Conservation (phyloP, 2,888 invertebrate species). For the Mamestra brassicae region DNA sequence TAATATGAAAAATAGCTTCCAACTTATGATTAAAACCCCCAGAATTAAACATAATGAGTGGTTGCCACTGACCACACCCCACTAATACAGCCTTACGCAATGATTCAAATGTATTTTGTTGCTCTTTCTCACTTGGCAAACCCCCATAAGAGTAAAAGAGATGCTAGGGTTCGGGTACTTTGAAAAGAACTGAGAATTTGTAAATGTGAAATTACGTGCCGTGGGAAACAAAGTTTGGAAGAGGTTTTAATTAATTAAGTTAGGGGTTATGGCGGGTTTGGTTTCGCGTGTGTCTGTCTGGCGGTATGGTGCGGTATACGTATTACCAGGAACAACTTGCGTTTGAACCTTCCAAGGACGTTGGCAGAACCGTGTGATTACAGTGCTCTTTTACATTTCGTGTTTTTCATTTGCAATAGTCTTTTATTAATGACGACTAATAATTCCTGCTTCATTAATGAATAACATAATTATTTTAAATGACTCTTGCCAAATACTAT, state of each 20-base stretch:
- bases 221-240: constrained; percentile 78
- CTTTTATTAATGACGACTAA: neutral
- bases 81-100: constrained; percentile 80
- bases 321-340: constrained; percentile 31
- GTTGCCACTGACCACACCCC: constrained; percentile 84
- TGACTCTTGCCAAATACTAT: no score
- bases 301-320: constrained; percentile 26
- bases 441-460: neutral
- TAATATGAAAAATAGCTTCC: constrained; percentile 78
- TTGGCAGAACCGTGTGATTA: constrained; percentile 8
- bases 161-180: constrained; percentile 63
- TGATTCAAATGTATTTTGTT: constrained; percentile 77
- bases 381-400: neutral
- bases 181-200: constrained; percentile 68
- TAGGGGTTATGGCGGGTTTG: constrained; percentile 42
- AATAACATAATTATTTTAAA: neutral
- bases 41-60: constrained; percentile 85
- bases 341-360: constrained; percentile 18
- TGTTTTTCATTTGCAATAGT: neutral
- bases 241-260: constrained; percentile 67
- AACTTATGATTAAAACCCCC: constrained; percentile 83
- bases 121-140: constrained; percentile 69
- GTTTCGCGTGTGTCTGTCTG: constrained; percentile 36
- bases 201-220: constrained; percentile 70
- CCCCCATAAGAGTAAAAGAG: constrained; percentile 67